phyloP scores from a whole-genome alignment of 2,113 vertebrate species.

The Ailurus styani region DNA sequence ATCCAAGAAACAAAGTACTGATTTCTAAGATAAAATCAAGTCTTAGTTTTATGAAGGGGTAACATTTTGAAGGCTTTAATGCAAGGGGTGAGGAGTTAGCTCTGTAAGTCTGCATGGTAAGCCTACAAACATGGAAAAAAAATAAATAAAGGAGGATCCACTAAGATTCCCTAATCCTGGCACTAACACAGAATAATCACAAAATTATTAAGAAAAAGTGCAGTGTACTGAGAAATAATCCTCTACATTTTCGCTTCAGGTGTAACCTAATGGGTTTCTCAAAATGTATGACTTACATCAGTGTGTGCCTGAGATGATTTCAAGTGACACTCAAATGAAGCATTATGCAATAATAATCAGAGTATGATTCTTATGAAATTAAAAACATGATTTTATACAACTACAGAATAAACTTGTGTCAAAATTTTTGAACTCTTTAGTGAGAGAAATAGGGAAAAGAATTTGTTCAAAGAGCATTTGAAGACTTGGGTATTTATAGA shows the following conservation, averaged over 20 bases:
- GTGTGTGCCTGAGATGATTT: background rate
- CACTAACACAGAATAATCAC: background rate
- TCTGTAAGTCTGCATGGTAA: background rate
- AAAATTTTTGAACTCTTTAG: background rate
- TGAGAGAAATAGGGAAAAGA: background rate
- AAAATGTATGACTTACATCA: background rate
- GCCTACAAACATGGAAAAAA: background rate
- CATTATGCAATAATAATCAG: background rate
- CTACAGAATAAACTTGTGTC: background rate
- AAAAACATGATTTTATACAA: background rate
- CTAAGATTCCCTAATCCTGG: background rate
- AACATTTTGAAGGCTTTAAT: background rate
- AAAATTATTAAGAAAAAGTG: background rate
- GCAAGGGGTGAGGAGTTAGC: background rate
- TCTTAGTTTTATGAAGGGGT: background rate
- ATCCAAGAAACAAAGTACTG: conserved; percentile 91
- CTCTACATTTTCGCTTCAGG: background rate
- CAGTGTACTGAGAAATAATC: background rate
- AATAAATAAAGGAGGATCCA: background rate
- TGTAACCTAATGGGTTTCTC: conserved; percentile 4
- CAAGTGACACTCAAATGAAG: background rate
- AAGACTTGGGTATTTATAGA: background rate
- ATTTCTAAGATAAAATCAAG: conserved; percentile 31
- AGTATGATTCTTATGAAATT: background rate
- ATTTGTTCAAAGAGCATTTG: background rate